A percentile compares a stretch with the other conserved stretches of the same genome.
Evolutionary conservation across 1,140 invertebrate species (phyloP).

Genomic region (Muscidifurax raptorellus): DNA sequence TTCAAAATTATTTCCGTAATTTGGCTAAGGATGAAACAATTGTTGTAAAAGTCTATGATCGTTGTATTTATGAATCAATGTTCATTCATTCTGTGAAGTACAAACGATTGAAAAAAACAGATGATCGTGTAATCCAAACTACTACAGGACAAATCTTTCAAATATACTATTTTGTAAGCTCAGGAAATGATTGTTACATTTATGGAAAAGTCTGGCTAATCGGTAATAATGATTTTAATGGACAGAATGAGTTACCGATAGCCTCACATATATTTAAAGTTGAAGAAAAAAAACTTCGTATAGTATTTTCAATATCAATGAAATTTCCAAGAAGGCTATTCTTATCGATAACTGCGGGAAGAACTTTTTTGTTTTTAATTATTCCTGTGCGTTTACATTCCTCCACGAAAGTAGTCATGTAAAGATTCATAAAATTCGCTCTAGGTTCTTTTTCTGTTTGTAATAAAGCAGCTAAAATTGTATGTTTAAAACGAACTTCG

Average conservation of each 20-base stretch:
- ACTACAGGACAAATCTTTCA: not conserved
- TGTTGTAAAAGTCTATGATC: not conserved
- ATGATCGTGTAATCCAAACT: slow-evolving; percentile 13
- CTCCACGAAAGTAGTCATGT: too few species aligned
- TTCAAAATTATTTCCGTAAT: not conserved
- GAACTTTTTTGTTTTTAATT: too few species aligned
- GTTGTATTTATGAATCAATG: slow-evolving; percentile 1
- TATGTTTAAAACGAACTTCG: too few species aligned
- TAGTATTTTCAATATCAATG: not conserved
- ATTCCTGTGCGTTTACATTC: too few species aligned
- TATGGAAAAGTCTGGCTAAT: not conserved
- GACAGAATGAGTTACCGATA: too few species aligned
- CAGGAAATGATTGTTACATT: not conserved
- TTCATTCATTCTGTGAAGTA: not conserved
- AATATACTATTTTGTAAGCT: not conserved
- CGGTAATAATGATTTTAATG: too few species aligned
- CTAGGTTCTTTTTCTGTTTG: too few species aligned
- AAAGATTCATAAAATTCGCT: too few species aligned
- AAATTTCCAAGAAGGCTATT: not conserved
- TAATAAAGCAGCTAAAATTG: too few species aligned
- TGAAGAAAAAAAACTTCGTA: not conserved
- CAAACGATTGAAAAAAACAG: not conserved
- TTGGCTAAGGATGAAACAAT: not conserved
- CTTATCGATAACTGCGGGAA: too few species aligned
- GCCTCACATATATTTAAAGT: too few species aligned